These are phyloP conservation scores for Phanerotoma sp. DNA, from an alignment of 2,888 invertebrate species.

Conservation along the genomic window DNA sequence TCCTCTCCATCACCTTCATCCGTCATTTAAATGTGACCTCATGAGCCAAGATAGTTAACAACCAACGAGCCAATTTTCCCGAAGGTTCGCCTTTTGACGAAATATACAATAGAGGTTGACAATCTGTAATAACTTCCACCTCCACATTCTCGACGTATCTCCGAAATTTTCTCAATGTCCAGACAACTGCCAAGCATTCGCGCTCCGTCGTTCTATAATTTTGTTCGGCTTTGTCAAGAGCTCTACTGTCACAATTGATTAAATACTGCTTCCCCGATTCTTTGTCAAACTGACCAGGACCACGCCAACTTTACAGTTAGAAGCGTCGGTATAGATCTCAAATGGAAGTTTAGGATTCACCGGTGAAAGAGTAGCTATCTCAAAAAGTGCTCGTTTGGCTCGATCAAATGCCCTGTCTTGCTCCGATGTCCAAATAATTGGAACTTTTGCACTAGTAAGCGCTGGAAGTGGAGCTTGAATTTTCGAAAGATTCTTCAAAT, in stretches of 20 bases:
- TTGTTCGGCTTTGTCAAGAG: constrained; percentile 24
- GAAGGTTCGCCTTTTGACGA: constrained; percentile 14
- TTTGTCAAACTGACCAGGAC: constrained; percentile 26
- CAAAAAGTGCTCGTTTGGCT: constrained; percentile 8
- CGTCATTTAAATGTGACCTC: background rate
- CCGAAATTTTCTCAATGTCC: constrained; percentile 24
- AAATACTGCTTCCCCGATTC: constrained; percentile 22
- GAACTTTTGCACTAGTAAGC: constrained; percentile 20
- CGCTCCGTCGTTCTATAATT: constrained; percentile 22
- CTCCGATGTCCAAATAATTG: constrained; percentile 27
- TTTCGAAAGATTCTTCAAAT: constrained; percentile 18
- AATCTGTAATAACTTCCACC: constrained; percentile 36
- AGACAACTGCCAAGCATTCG: constrained; percentile 20
- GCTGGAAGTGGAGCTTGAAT: constrained; percentile 26
- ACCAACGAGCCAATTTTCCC: constrained; percentile 1
- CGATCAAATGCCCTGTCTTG: constrained; percentile 26
- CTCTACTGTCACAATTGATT: constrained; percentile 25
- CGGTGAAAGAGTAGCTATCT: constrained; percentile 16
- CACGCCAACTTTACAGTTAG: constrained; percentile 28
- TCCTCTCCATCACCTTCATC: no score
- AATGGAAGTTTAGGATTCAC: constrained; percentile 23
- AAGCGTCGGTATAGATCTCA: constrained; percentile 27
- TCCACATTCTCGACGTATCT: constrained; percentile 21
- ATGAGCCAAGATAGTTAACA: background rate
- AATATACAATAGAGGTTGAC: constrained; percentile 27